Percentiles rank a stretch among this genome's conserved stretches.
phyloP scores from a whole-genome alignment of 2,797 vertebrate genomes.

The Syngnathus acus region DNA sequence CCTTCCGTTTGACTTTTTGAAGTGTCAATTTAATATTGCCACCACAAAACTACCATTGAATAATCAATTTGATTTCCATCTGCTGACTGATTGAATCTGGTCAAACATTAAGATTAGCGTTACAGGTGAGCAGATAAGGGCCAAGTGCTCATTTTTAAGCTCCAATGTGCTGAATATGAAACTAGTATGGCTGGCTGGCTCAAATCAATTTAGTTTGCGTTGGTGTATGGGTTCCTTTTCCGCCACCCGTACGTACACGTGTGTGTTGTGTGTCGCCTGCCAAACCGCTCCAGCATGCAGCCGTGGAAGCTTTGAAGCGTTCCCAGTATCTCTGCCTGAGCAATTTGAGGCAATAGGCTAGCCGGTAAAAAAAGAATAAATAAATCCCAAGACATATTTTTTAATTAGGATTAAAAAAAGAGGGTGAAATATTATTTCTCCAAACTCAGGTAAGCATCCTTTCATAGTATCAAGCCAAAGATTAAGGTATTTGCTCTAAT shows the following conservation, averaged over 20 bases:
- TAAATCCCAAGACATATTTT: constrained; percentile 36
- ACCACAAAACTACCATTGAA: background rate
- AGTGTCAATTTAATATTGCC: background rate
- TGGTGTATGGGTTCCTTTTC: constrained; percentile 10
- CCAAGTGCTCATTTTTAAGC: constrained; percentile 51
- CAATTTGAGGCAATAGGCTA: constrained; percentile 60
- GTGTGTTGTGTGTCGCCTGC: constrained; percentile 37
- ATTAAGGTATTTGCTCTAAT: constrained; percentile 55
- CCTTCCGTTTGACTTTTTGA: background rate
- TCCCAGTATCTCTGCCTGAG: constrained; percentile 61
- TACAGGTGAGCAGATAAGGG: constrained; percentile 58
- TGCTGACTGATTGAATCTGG: constrained; percentile 47
- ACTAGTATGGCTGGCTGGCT: constrained; percentile 41
- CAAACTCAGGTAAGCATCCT: constrained; percentile 39
- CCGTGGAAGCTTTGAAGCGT: constrained; percentile 66
- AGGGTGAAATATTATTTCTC: no score
- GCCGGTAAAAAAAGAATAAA: constrained; percentile 41
- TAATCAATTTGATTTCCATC: constrained; percentile 4
- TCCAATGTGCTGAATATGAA: constrained; percentile 63
- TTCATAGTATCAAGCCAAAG: constrained; percentile 54
- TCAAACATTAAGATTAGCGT: constrained; percentile 63
- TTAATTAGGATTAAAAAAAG: constrained; percentile 32
- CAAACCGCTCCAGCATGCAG: constrained; percentile 20
- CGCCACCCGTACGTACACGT: constrained; percentile 11
- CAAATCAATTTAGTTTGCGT: constrained; percentile 56